Conservation (phyloP, 2,113 vertebrate genomes). For the Zosterops pallidus region DNA sequence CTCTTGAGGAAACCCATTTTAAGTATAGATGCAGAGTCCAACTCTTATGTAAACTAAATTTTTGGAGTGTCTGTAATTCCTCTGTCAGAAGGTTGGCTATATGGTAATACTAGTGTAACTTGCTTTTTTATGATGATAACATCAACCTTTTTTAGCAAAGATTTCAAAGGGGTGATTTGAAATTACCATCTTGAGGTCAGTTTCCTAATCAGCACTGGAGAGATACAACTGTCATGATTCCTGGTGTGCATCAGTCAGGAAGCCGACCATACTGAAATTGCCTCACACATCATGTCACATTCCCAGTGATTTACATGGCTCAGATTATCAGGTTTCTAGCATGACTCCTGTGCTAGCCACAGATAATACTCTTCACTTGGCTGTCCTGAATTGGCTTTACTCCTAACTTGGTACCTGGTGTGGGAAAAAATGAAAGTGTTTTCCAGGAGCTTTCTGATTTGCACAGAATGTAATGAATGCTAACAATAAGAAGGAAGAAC, state of each 20-base stretch:
- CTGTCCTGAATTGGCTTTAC: not conserved
- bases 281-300: not conserved
- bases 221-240: not conserved
- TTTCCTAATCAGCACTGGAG: not conserved
- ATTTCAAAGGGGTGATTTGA: not conserved
- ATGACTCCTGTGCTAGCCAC: not conserved
- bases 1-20: not conserved
- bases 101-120: not conserved
- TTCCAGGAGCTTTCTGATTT: not conserved
- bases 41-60: not conserved
- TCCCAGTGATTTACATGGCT: not conserved
- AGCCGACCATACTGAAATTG: not conserved
- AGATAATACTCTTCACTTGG: not conserved
- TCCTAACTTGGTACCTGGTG: not conserved
- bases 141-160: not conserved
- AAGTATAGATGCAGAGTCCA: not conserved
- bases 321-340: not conserved
- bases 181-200: not conserved
- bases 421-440: not conserved
- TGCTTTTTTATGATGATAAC: not conserved
- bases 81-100: not conserved
- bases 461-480: not conserved
- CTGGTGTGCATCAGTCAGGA: not conserved
- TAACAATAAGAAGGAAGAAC: not conserved
- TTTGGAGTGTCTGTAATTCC: not conserved